Evolutionary conservation across 2,113 vertebrate species (phyloP).

Genomic region (Lepisosteus oculatus): DNA sequence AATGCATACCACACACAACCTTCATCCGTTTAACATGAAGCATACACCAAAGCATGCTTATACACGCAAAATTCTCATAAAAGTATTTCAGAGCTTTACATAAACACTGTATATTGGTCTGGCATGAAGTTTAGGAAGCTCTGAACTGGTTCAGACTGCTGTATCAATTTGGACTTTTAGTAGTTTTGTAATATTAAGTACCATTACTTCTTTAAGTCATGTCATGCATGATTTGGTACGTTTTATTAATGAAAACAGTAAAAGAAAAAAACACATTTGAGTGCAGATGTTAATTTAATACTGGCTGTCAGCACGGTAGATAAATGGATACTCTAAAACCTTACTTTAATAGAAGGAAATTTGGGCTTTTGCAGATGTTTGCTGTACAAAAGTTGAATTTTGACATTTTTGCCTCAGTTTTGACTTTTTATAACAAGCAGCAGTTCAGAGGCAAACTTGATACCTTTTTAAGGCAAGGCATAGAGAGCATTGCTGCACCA

Average conservation of each 20-base stretch:
- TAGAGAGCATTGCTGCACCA: neutral
- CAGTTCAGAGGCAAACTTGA: slow-evolving; percentile 25
- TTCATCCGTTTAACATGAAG: slow-evolving; percentile 21
- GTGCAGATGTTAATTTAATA: too few relatives aligned
- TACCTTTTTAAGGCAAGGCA: slow-evolving; percentile 4
- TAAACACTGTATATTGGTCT: slow-evolving; percentile 1
- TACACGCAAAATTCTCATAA: slow-evolving; percentile 65
- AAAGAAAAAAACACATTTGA: too few relatives aligned
- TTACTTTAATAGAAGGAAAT: too few relatives aligned
- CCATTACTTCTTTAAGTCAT: too few relatives aligned
- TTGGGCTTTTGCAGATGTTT: too few relatives aligned
- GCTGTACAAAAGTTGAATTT: too few relatives aligned
- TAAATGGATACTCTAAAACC: too few relatives aligned
- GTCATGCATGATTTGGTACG: too few relatives aligned
- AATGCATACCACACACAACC: slow-evolving; percentile 39
- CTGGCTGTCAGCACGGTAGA: too few relatives aligned
- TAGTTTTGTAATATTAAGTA: neutral
- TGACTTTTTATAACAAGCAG: neutral
- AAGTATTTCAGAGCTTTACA: slow-evolving; percentile 27
- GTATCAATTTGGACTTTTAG: neutral
- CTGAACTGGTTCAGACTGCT: slow-evolving; percentile 11
- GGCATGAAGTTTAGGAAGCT: slow-evolving; percentile 11
- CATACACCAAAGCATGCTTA: slow-evolving; percentile 65
- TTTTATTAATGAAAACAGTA: too few relatives aligned
- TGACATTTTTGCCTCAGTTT: neutral